phyloP scores from a whole-genome alignment of 2,888 invertebrate species.

The Nemapogon koenigi region DNA sequence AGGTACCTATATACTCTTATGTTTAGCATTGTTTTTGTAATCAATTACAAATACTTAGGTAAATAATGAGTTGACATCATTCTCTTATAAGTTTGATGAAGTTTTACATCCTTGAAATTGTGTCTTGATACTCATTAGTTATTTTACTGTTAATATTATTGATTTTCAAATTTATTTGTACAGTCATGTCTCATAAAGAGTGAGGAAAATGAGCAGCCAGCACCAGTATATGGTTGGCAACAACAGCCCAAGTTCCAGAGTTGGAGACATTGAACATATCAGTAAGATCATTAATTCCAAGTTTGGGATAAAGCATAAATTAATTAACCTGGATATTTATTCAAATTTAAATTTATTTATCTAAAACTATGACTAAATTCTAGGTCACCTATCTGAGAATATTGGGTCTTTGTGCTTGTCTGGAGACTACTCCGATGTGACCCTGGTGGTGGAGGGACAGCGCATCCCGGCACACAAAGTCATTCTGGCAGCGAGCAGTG shows the following conservation, averaged over 20 bases:
- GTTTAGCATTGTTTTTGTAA: no score
- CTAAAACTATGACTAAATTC: slow-evolving; percentile 5
- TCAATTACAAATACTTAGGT: no score
- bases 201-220: slow-evolving; percentile 62
- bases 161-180: no score
- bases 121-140: no score
- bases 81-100: no score
- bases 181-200: no score
- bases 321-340: not conserved
- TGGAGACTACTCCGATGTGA: slow-evolving; percentile 91
- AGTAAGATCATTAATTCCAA: slow-evolving; percentile 36
- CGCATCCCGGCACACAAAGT: slow-evolving; percentile 68
- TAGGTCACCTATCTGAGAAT: slow-evolving; percentile 81
- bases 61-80: no score
- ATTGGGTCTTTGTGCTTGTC: slow-evolving; percentile 86
- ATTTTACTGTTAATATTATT: slow-evolving; percentile 58
- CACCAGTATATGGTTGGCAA: slow-evolving; percentile 61
- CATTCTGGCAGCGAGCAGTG: slow-evolving; percentile 93
- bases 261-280: slow-evolving; percentile 68
- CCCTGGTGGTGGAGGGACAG: slow-evolving; percentile 81
- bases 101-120: no score
- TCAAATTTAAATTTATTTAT: not conserved
- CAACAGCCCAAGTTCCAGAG: slow-evolving; percentile 45
- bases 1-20: no score
- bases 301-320: no score